Base-by-base conservation (phyloP, 2,797 vertebrate genomes). In the Sardinella longiceps region DNA sequence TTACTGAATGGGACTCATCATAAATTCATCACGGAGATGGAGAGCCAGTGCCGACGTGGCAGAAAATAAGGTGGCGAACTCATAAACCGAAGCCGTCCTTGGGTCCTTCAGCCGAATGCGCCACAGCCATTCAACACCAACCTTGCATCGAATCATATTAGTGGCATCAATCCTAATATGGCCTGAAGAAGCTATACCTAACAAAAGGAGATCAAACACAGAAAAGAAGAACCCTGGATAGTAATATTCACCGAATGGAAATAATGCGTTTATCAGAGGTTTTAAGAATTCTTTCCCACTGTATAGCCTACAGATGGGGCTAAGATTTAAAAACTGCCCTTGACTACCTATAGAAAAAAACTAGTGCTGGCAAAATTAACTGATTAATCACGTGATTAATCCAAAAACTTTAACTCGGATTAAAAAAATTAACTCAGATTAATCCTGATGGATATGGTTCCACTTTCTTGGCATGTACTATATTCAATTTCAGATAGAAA, bases 21-120 rank as follows among this genome's bases (percentile, higher is more conserved):
- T 74, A 74, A 74, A 74, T 74, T 74, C 66, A 74, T 74, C 66
- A 39, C 30, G 0, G 33, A 5, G 33, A 74, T 74, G 66, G 33
- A 74, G 30, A 39, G 66, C 66, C 23, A 39, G 66, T 74, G 66
- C 66, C 11, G 20, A 74, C 66, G 33, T 74, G 66, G 66, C 66
- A 74, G 33, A 74, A 74, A 74, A 74, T 74, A 74, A 74, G 66
- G 30, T 37, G 33, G 14, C 14, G 66, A 39, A 33, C 15, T 74
- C 33, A 74, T 33, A 74, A 33, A 74, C 33, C 33, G 6, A 23
- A 39, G 66, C 33, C 12, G 11, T 66, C n/a, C 25, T 12, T 28
- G 60, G 28, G 30, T n/a, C n/a, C 10, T 28, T 25, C 58, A 33
- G 28, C 7, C 9, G 28, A 66, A 33, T 66, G 60, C 28, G 11